A percentile compares a stretch with the other conserved stretches of the same genome.
Conservation (phyloP, 2,888 invertebrate species). For the Hypolimnas misippus region DNA sequence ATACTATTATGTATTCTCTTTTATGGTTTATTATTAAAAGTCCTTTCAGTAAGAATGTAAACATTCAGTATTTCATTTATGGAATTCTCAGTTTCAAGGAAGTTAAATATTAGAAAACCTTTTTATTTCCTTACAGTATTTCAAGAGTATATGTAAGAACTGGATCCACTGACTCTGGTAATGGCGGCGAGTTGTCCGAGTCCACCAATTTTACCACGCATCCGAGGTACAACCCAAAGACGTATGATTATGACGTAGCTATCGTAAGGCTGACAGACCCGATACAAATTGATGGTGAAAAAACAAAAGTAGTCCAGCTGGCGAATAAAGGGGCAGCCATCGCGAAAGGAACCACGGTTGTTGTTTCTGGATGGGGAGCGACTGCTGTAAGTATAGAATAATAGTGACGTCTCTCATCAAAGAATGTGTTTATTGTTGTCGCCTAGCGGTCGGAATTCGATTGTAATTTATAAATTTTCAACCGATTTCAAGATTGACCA, state of each 20-base stretch:
- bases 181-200: slow-evolving; percentile 66
- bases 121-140: slow-evolving; percentile 53
- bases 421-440: neutral
- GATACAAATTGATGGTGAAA: slow-evolving; percentile 60
- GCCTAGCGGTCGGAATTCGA: no score
- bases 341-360: slow-evolving; percentile 50
- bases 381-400: slow-evolving; percentile 41
- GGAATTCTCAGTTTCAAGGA: no score
- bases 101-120: neutral
- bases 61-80: no score
- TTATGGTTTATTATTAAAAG: no score
- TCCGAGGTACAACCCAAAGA: slow-evolving; percentile 62
- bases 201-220: slow-evolving; percentile 59
- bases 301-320: slow-evolving; percentile 52
- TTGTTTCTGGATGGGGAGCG: slow-evolving; percentile 70
- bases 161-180: slow-evolving; percentile 62
- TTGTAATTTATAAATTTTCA: no score
- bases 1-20: neutral
- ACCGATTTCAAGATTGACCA: no score
- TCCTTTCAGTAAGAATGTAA: no score
- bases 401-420: neutral
- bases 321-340: slow-evolving; percentile 48
- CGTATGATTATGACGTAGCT: slow-evolving; percentile 74
- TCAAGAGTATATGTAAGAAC: slow-evolving; percentile 57
- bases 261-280: slow-evolving; percentile 56